Conservation (phyloP, 2,797 vertebrate species). For the Alosa sapidissima region DNA sequence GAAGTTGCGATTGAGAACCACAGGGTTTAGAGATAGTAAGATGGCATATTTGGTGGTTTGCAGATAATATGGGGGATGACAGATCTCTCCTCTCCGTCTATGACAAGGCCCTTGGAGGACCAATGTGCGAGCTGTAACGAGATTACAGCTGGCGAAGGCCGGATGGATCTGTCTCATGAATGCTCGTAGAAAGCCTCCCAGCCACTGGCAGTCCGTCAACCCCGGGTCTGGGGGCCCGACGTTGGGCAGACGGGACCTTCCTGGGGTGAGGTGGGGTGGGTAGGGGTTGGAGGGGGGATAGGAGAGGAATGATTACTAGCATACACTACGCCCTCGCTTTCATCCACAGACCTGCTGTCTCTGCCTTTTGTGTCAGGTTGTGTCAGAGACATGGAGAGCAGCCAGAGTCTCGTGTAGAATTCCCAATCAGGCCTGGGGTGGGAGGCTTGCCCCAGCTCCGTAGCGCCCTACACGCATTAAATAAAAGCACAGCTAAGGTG, state of each 20-base stretch:
- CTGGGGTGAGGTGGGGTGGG: not conserved
- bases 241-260: not conserved
- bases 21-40: not conserved
- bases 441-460: not conserved
- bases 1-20: not conserved
- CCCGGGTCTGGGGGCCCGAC: not conserved
- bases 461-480: not conserved
- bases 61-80: conserved; percentile 1
- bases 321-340: not conserved
- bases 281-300: not conserved
- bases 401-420: not conserved
- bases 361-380: not conserved
- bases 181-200: too few species aligned
- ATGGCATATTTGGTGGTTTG: not conserved
- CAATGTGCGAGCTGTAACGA: not conserved
- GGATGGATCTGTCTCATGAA: too few species aligned
- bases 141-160: conserved; percentile 30
- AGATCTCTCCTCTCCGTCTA: not conserved
- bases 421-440: not conserved
- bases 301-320: conserved; percentile 5
- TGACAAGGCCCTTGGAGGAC: conserved; percentile 12
- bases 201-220: conserved; percentile 16
- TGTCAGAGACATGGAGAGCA: not conserved
- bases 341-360: conserved; percentile 7
- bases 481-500: not conserved